These are phyloP conservation scores for Aporrectodea caliginosa DNA, from an alignment of 1,140 invertebrate genomes.

Conservation along the genomic window DNA sequence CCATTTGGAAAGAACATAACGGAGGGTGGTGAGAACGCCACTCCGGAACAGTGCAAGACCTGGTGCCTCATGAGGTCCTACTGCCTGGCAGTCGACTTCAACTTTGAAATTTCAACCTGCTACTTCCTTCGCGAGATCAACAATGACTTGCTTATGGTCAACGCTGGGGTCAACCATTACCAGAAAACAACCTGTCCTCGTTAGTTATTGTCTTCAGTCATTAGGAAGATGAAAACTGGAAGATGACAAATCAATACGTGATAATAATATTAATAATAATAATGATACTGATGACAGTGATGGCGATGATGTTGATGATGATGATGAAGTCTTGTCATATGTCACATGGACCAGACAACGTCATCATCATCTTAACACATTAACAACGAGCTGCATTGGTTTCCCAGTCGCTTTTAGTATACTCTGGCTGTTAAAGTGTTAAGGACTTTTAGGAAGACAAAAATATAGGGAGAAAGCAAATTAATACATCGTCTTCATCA, in stretches of 20 bases:
- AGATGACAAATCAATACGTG: neutral
- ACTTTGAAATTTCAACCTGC: slow-evolving; percentile 6
- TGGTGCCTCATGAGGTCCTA: slow-evolving; percentile 27
- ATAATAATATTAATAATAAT: neutral
- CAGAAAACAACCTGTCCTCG: slow-evolving; percentile 20
- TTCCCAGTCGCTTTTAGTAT: too few relatives aligned
- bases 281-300: neutral
- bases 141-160: neutral
- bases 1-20: slow-evolving; percentile 27
- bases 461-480: too few relatives aligned
- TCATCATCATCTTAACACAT: too few relatives aligned
- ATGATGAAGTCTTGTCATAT: neutral
- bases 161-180: slow-evolving; percentile 18
- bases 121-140: slow-evolving; percentile 25
- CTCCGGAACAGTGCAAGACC: slow-evolving; percentile 15
- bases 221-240: neutral
- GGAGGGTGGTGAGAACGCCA: neutral
- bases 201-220: neutral
- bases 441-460: too few relatives aligned
- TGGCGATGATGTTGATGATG: neutral
- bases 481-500: too few relatives aligned
- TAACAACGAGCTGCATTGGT: too few relatives aligned
- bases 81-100: slow-evolving; percentile 27
- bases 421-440: too few relatives aligned
- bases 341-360: too few relatives aligned